Conservation (phyloP, 2,888 invertebrate species). For the Panopea generosa region DNA sequence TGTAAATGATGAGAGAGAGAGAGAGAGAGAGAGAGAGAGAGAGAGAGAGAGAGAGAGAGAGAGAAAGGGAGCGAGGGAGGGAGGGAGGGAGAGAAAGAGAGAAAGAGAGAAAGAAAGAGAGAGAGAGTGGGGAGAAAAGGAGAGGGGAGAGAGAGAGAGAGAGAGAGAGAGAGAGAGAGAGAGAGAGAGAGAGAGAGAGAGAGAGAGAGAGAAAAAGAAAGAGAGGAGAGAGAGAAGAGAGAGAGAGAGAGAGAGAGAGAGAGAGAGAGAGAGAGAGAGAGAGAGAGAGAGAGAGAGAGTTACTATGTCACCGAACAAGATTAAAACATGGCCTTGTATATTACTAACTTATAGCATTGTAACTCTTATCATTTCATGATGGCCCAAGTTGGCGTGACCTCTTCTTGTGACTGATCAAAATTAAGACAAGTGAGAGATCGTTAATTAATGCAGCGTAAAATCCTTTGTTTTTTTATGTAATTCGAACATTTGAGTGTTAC, state of each 20-base stretch:
- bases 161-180: too few species aligned
- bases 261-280: too few species aligned
- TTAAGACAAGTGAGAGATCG: background rate
- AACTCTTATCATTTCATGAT: constrained; percentile 3
- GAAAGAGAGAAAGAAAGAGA: background rate
- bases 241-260: background rate
- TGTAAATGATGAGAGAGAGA: too few species aligned
- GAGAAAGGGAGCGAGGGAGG: too few species aligned
- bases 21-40: background rate
- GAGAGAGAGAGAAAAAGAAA: background rate
- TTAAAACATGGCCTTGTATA: too few species aligned
- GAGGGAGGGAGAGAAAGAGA: too few species aligned
- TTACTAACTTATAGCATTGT: background rate
- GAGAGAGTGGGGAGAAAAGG: background rate
- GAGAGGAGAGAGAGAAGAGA: background rate
- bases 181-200: too few species aligned
- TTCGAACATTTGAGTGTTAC: too few species aligned
- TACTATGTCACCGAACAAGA: too few species aligned
- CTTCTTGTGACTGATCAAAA: too few species aligned
- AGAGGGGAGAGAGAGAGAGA: background rate
- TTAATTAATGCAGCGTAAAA: constrained; percentile 2
- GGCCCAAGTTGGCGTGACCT: background rate
- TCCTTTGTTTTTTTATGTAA: background rate
- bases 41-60: background rate
- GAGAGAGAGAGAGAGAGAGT: background rate